phyloP scores from a whole-genome alignment of 2,797 vertebrate species.

The Phataginus tetradactyla region DNA sequence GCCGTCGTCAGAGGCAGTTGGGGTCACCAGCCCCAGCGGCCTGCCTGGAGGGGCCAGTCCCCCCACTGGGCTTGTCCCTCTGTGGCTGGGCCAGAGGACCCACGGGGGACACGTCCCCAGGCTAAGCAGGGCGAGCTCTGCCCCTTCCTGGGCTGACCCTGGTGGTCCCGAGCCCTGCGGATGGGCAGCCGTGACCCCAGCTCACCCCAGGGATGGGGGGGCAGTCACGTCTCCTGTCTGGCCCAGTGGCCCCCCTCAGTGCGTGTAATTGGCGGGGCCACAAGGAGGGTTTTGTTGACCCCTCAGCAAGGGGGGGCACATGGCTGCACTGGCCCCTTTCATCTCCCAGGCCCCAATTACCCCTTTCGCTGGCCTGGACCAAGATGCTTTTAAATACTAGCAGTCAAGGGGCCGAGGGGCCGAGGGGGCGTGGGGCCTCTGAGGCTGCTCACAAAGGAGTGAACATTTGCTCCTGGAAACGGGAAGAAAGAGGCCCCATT shows the following conservation, averaged over 20 bases:
- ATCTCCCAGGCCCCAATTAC: constrained; percentile 83
- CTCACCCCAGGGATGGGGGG: constrained; percentile 82
- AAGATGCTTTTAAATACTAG: constrained; percentile 84
- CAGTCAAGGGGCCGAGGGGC: constrained; percentile 70
- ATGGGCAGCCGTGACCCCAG: constrained; percentile 80
- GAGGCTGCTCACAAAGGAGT: constrained; percentile 61
- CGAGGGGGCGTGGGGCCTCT: constrained; percentile 41
- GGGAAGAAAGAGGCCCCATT: constrained; percentile 74
- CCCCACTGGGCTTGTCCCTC: fast-evolving
- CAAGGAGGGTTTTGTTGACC: constrained; percentile 88
- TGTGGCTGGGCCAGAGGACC: fast-evolving
- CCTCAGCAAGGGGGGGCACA: constrained; percentile 79
- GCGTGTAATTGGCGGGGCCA: constrained; percentile 86
- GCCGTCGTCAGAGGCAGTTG: background rate
- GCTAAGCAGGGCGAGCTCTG: background rate
- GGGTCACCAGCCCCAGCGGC: background rate
- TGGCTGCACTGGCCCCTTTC: constrained; percentile 83
- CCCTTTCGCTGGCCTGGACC: constrained; percentile 70
- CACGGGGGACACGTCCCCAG: fast-evolving
- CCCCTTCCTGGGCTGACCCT: constrained; percentile 55
- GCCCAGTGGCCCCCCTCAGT: constrained; percentile 39
- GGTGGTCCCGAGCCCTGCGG: background rate
- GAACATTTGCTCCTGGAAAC: background rate
- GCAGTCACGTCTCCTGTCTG: constrained; percentile 81
- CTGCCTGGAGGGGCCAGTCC: background rate